These are phyloP conservation scores for Malurus leucopterus DNA, from an alignment of 2,797 vertebrate genomes.

Conservation along the genomic window DNA sequence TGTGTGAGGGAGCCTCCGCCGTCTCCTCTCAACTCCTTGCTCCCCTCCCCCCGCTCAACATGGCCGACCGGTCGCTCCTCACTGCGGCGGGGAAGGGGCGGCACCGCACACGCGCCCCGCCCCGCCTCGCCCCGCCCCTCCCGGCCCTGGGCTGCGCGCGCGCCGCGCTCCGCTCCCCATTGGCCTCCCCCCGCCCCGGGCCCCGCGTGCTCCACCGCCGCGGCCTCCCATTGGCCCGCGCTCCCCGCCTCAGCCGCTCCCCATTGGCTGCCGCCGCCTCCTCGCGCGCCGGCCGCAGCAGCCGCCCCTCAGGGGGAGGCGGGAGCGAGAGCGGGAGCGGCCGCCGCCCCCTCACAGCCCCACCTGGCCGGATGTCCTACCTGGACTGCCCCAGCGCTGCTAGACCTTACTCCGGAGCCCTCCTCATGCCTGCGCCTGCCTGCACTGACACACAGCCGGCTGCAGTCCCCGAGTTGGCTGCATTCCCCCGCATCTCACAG, in stretches of 20 bases:
- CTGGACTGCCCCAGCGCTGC: not conserved
- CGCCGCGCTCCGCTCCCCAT: constrained; percentile 3
- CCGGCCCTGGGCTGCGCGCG: not conserved
- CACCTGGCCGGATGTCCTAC: not conserved
- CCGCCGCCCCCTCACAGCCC: not conserved
- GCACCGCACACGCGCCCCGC: not conserved
- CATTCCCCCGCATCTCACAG: not conserved
- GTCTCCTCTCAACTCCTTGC: constrained; percentile 71
- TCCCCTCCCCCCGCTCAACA: constrained; percentile 74
- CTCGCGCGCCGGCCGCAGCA: not conserved
- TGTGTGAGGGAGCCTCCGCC: constrained; percentile 64
- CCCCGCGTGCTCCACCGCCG: not conserved
- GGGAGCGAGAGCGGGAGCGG: not conserved
- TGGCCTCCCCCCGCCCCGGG: not conserved
- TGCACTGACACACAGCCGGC: fast-evolving
- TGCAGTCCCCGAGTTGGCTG: too few species aligned
- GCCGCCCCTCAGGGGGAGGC: not conserved
- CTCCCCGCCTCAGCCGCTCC: not conserved
- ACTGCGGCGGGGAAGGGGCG: constrained; percentile 65
- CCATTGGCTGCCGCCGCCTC: not conserved
- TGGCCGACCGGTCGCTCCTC: constrained; percentile 67
- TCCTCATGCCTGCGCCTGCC: fast-evolving
- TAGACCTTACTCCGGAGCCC: too few species aligned
- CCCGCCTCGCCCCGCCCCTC: not conserved
- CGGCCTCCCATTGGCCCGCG: constrained; percentile 6